Conservation (phyloP, 2,888 invertebrate genomes). For the Iselma pallidipennis region DNA sequence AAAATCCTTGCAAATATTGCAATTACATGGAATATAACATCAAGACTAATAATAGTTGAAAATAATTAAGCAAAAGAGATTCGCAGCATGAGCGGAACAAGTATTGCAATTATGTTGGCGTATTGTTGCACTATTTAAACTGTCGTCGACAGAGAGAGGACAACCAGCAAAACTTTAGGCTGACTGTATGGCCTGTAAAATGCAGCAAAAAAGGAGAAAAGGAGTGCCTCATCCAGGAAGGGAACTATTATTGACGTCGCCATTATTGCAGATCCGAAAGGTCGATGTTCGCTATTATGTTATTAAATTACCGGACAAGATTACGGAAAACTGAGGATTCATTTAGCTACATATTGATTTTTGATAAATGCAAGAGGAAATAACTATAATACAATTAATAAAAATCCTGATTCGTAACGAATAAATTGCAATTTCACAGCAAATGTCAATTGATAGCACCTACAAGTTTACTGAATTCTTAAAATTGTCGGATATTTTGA, state of each 20-base stretch:
- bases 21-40: conserved; percentile 3
- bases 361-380: too few species aligned
- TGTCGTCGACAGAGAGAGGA: neutral
- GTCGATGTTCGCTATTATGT: conserved; percentile 7
- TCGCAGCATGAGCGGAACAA: neutral
- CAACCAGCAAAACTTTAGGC: neutral
- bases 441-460: too few species aligned
- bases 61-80: conserved; percentile 7
- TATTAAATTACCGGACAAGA: conserved; percentile 1
- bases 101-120: conserved; percentile 6
- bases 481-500: neutral
- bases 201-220: conserved; percentile 6
- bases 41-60: conserved; percentile 5
- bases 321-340: neutral
- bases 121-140: neutral
- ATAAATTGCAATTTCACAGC: too few species aligned
- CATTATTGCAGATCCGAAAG: conserved; percentile 9
- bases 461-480: too few species aligned
- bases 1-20: neutral
- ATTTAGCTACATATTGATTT: neutral
- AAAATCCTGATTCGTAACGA: too few species aligned
- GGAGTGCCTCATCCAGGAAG: neutral
- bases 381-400: too few species aligned
- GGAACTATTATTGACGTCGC: conserved; percentile 12
- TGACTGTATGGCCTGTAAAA: conserved; percentile 6